Conservation (phyloP, 2,888 invertebrate species). For the Lasius platythorax region DNA sequence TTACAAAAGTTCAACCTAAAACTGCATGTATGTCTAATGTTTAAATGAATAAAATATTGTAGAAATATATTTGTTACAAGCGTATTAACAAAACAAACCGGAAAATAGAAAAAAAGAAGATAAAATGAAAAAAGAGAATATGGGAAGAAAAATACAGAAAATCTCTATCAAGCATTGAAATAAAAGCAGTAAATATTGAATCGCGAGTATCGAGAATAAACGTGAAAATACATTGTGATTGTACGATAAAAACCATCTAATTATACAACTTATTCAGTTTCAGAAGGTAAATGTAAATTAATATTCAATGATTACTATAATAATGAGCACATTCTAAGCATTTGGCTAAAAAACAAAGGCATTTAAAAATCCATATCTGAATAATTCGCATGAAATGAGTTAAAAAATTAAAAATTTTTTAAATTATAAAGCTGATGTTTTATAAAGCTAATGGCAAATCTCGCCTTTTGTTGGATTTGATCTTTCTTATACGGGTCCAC, state of each 20-base stretch:
- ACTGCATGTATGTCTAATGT: too few relatives aligned
- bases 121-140: neutral
- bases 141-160: neutral
- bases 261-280: neutral
- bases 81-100: neutral
- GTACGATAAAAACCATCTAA: neutral
- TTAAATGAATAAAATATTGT: neutral
- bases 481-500: neutral
- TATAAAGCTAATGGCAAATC: neutral
- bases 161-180: neutral
- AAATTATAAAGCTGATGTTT: neutral
- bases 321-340: neutral
- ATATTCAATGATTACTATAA: neutral
- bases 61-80: neutral
- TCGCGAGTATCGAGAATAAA: neutral
- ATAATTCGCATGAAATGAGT: neutral
- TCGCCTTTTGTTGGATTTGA: neutral
- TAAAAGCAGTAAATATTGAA: constrained; percentile 1
- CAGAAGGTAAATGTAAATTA: neutral
- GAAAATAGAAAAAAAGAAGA: neutral
- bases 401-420: neutral
- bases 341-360: neutral
- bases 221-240: neutral
- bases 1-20: neutral
- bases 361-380: neutral